Evolutionary conservation across 1,140 invertebrate species (phyloP).

Genomic region (Listronotus bonariensis): DNA sequence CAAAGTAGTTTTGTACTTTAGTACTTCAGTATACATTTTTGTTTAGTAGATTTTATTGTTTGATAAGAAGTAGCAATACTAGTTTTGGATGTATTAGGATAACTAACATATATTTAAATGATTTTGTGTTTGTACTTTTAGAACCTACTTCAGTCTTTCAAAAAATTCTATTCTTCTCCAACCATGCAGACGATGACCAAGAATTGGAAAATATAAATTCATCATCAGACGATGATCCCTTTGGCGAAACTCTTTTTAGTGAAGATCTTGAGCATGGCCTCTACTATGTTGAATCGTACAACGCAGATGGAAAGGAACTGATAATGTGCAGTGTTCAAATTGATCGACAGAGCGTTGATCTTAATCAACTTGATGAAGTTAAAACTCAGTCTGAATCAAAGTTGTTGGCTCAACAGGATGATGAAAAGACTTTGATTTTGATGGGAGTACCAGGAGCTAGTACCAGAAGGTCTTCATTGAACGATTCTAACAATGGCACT

Average conservation of each 20-base stretch:
- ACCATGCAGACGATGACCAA: not conserved
- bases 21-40: no score
- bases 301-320: constrained; percentile 41
- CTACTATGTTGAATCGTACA: constrained; percentile 41
- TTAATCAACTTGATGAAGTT: constrained; percentile 15
- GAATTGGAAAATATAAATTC: not conserved
- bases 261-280: constrained; percentile 35
- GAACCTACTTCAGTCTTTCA: no score
- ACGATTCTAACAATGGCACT: not conserved
- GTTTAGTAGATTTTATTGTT: no score
- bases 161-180: no score
- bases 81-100: no score
- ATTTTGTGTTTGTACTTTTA: no score
- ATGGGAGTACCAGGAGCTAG: not conserved
- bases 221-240: constrained; percentile 24
- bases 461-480: no score
- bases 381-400: constrained; percentile 5
- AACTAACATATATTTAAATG: no score
- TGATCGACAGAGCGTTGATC: constrained; percentile 20
- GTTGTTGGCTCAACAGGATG: constrained; percentile 1
- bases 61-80: no score
- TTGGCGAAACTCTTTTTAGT: constrained; percentile 33
- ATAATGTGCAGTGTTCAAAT: constrained; percentile 24
- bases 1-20: no score
- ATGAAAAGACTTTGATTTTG: constrained; percentile 19